phyloP scores from a whole-genome alignment of 2,888 invertebrate genomes.

The Eustalomyia histrio region DNA sequence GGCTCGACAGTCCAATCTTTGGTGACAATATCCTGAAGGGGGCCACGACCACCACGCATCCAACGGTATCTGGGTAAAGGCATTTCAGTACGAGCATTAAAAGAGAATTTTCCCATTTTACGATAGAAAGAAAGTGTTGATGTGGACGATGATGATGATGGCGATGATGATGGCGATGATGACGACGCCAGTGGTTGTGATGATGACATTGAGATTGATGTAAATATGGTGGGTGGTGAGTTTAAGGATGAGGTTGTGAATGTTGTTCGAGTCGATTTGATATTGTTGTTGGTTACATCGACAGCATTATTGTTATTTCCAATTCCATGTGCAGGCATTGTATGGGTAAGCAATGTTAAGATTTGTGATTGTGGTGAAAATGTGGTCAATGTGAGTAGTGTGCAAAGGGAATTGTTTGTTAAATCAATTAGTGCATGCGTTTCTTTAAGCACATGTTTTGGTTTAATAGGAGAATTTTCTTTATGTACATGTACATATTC shows the following conservation, averaged over 20 bases:
- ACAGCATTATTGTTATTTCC: constrained; percentile 39
- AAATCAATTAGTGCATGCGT: constrained; percentile 77
- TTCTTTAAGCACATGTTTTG: constrained; percentile 73
- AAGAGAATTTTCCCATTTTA: constrained; percentile 77
- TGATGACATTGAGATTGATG: constrained; percentile 30
- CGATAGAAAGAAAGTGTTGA: constrained; percentile 70
- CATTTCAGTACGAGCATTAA: constrained; percentile 74
- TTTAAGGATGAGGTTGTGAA: constrained; percentile 45
- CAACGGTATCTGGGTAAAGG: constrained; percentile 84
- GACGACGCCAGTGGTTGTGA: constrained; percentile 34
- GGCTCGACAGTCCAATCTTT: constrained; percentile 90
- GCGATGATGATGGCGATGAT: constrained; percentile 44
- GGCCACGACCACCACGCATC: constrained; percentile 86
- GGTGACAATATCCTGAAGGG: constrained; percentile 87
- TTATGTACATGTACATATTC: constrained; percentile 48
- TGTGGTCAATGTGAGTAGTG: constrained; percentile 76
- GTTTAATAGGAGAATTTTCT: constrained; percentile 57
- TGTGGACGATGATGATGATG: constrained; percentile 64
- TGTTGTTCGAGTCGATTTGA: constrained; percentile 55
- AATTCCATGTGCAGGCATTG: constrained; percentile 53
- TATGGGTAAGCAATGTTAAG: constrained; percentile 72
- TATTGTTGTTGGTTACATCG: constrained; percentile 29
- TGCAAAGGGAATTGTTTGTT: constrained; percentile 76
- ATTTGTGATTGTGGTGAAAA: constrained; percentile 76
- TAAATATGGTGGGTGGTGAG: not conserved